Evolutionary conservation across 2,113 vertebrate genomes (phyloP).

Genomic region (Psettodes erumei): DNA sequence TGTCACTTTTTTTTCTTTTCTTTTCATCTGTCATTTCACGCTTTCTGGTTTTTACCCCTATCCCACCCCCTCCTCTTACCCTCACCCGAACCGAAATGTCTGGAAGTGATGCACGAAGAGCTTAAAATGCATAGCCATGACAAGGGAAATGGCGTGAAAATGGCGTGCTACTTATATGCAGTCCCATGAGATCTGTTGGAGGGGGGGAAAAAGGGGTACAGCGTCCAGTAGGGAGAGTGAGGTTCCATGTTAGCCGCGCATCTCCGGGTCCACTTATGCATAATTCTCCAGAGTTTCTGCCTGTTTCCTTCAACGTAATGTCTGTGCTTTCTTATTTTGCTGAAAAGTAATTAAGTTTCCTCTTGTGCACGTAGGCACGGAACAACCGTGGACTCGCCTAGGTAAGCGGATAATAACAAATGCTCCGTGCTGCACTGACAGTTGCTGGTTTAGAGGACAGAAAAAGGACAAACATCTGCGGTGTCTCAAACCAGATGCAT

Average conservation of each 20-base stretch:
- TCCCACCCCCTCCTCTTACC: too few species aligned
- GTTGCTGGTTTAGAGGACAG: conserved; percentile 6
- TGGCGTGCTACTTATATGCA: too few species aligned
- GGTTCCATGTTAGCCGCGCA: neutral
- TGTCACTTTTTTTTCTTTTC: too few species aligned
- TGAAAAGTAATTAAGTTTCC: neutral
- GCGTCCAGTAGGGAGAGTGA: neutral
- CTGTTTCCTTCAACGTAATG: neutral
- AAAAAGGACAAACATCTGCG: neutral
- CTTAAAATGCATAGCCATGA: too few species aligned
- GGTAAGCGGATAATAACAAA: conserved; percentile 14
- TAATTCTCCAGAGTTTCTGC: too few species aligned
- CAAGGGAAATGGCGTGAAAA: too few species aligned
- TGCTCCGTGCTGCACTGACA: neutral
- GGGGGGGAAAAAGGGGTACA: neutral
- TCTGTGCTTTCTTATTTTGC: conserved; percentile 1
- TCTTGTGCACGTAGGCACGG: neutral
- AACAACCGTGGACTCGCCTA: neutral
- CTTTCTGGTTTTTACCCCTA: too few species aligned
- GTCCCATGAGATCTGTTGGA: too few species aligned
- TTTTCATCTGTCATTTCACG: too few species aligned
- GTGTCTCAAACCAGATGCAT: neutral
- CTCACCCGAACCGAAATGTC: too few species aligned
- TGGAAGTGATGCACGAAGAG: too few species aligned
- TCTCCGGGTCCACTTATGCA: neutral